Evolutionary conservation across 2,888 invertebrate genomes (phyloP).

Genomic region (Lathronympha strigana): DNA sequence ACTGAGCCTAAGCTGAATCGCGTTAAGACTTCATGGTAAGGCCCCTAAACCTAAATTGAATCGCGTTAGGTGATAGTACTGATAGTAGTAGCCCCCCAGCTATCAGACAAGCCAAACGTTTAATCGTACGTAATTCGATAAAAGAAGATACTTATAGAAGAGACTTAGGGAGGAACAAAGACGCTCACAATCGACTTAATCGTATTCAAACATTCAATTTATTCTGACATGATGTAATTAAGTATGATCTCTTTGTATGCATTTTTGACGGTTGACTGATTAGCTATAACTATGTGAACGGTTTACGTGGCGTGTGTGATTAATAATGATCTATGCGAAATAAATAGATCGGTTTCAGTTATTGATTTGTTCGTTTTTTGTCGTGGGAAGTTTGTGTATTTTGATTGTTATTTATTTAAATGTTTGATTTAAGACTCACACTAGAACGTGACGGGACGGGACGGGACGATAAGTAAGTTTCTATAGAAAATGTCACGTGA

Average conservation of each 20-base stretch:
- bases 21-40: too few relatives aligned
- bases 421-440: neutral
- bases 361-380: slow-evolving; percentile 12
- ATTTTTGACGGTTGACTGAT: slow-evolving; percentile 69
- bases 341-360: slow-evolving; percentile 11
- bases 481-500: too few relatives aligned
- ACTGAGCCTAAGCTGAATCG: too few relatives aligned
- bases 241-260: slow-evolving; percentile 61
- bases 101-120: too few relatives aligned
- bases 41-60: too few relatives aligned
- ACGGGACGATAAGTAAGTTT: too few relatives aligned
- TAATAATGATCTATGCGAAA: slow-evolving; percentile 14
- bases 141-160: too few relatives aligned
- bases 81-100: too few relatives aligned
- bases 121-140: too few relatives aligned
- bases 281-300: slow-evolving; percentile 45
- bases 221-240: slow-evolving; percentile 74
- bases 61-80: too few relatives aligned
- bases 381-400: slow-evolving; percentile 7
- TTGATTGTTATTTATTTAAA: neutral
- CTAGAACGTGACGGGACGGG: too few relatives aligned
- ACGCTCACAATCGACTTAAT: slow-evolving; percentile 64
- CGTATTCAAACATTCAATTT: slow-evolving; percentile 79
- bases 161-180: slow-evolving; percentile 8
- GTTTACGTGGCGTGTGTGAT: slow-evolving; percentile 36